Evolutionary conservation across 2,113 vertebrate genomes (phyloP), one percentile per base, ranked within the genome.

Genomic region (Proterorhinus semilunaris): DNA sequence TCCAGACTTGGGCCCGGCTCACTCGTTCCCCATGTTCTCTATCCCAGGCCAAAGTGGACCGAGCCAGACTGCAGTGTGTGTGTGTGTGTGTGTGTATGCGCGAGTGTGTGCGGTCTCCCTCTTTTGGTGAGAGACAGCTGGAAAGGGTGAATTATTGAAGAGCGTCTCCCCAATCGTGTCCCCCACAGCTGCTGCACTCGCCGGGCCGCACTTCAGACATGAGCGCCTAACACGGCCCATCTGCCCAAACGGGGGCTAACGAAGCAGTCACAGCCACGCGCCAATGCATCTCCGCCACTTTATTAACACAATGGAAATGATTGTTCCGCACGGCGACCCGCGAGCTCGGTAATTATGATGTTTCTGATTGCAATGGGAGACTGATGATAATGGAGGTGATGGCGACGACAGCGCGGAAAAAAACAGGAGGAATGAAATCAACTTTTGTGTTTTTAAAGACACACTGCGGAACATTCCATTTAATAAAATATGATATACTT

Each of bases 91-190:
- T 17, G 53, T 50, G 12, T 50, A 13, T 50, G 12, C 5, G 5
- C 12, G 11, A 5, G 17, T 55, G 9, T 55, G 17, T 55, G 17
- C 27, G 81, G 86, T 68, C 83, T 76, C 83, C 77, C 27, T 36
- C 27, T 36, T 36, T 36, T 36, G 27, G 87, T 83, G 83, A 63
- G 73, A 90, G 88, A 88, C 87, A 91, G 85, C 87, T 91, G 87
- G 83, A 87, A 78, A 80, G 86, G 78, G 81, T 90, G 88, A 91
- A 91, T 90, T 88, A 90, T 89, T 91, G 88, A 90, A 87, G 81
- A 88, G 82, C 81, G 81, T 88, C 86, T 74, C 80, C 83, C 82
- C 86, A 86, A 73, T 68, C 27, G 45, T 80, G 84, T 88, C 84
- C 85, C 46, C 80, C 83, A 70, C 90, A 89, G 90, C 88, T 91